These are phyloP conservation scores for Thymallus thymallus DNA, from an alignment of 2,113 vertebrate species.

Conservation along the genomic window DNA sequence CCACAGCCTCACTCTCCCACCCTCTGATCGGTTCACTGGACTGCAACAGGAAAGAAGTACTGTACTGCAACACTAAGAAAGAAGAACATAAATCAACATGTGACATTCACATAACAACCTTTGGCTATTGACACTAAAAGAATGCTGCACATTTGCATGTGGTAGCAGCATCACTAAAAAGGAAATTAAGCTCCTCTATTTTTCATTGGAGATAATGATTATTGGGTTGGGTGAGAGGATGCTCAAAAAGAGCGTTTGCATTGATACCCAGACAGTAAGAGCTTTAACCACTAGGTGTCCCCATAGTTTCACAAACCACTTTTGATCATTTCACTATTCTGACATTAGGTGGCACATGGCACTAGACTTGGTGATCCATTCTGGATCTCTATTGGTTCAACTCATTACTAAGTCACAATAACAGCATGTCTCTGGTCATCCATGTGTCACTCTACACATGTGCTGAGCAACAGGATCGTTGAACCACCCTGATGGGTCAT, in stretches of 20 bases:
- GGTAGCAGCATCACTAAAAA: too few species aligned
- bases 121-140: background rate
- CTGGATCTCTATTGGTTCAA: background rate
- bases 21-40: background rate
- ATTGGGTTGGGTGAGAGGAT: background rate
- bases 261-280: background rate
- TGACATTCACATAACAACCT: background rate
- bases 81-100: background rate
- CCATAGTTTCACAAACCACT: conserved; percentile 44
- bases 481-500: too few species aligned
- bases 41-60: too few species aligned
- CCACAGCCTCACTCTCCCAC: background rate
- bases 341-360: background rate
- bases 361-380: background rate
- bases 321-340: background rate
- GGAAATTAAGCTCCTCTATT: too few species aligned
- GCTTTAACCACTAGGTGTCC: conserved; percentile 71
- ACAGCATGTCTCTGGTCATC: background rate
- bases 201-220: too few species aligned
- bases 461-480: too few species aligned
- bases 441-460: too few species aligned
- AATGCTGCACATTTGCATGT: too few species aligned
- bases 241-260: background rate
- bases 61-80: too few species aligned
- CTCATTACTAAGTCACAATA: background rate